Conservation (phyloP, 1,140 invertebrate genomes). For the Diploscapter pachys region DNA sequence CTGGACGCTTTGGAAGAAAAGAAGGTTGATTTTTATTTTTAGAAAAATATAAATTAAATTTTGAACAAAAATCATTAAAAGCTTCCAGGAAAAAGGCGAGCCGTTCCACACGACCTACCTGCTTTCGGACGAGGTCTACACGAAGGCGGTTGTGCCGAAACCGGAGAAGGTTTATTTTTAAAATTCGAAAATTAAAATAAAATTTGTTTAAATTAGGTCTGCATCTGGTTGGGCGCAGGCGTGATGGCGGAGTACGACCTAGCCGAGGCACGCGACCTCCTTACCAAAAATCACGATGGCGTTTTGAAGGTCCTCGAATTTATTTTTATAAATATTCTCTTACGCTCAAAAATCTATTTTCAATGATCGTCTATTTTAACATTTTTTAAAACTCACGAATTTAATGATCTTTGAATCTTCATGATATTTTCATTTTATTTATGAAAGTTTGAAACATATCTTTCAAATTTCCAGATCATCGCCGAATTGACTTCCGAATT, state of each 20-base stretch:
- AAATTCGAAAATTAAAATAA: background rate
- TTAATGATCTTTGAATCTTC: background rate
- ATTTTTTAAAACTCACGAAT: too few relatives aligned
- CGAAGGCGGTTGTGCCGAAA: constrained; percentile 79
- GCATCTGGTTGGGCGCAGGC: constrained; percentile 94
- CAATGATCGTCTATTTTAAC: too few relatives aligned
- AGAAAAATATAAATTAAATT: constrained; percentile 21
- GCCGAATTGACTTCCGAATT: constrained; percentile 81
- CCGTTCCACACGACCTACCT: constrained; percentile 83
- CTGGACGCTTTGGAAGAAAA: constrained; percentile 80
- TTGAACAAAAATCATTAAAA: constrained; percentile 39
- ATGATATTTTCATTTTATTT: too few relatives aligned
- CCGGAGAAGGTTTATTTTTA: constrained; percentile 78
- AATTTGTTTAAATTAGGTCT: constrained; percentile 10
- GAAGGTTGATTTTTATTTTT: constrained; percentile 60
- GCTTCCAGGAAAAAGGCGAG: constrained; percentile 58
- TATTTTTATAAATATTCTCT: too few relatives aligned
- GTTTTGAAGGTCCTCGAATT: constrained; percentile 1
- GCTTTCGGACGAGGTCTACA: constrained; percentile 89
- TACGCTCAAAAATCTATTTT: too few relatives aligned
- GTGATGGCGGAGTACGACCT: constrained; percentile 96
- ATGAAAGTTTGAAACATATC: constrained; percentile 10
- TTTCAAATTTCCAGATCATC: constrained; percentile 61
- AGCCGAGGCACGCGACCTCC: constrained; percentile 80
- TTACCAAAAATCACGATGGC: constrained; percentile 71